Evolutionary conservation across 1,140 invertebrate species (phyloP).

Genomic region (Ruditapes philippinarum): DNA sequence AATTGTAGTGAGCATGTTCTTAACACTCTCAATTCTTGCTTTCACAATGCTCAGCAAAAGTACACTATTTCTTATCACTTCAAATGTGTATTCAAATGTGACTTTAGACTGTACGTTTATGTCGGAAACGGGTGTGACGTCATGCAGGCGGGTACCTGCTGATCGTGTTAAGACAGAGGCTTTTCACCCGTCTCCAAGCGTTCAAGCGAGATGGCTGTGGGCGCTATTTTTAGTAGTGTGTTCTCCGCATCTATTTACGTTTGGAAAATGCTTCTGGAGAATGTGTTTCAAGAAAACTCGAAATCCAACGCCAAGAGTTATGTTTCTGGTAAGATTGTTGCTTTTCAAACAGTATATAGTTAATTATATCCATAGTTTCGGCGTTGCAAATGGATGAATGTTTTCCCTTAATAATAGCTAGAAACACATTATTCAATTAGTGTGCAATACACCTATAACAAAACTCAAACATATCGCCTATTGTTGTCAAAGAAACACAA

Average conservation of each 20-base stretch:
- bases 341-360: too few species aligned
- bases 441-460: too few species aligned
- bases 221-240: conserved; percentile 79
- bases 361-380: too few species aligned
- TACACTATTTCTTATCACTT: conserved; percentile 82
- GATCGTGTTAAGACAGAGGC: conserved; percentile 67
- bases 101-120: conserved; percentile 75
- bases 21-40: conserved; percentile 76
- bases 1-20: conserved; percentile 79
- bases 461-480: too few species aligned
- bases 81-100: conserved; percentile 81
- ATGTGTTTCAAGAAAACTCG: conserved; percentile 82
- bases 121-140: conserved; percentile 67
- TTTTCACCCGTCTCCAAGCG: conserved; percentile 74
- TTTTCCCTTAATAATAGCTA: too few species aligned
- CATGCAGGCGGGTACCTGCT: conserved; percentile 72
- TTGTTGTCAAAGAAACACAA: too few species aligned
- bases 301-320: conserved; percentile 71
- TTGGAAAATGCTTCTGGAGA: conserved; percentile 78
- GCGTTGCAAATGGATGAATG: too few species aligned
- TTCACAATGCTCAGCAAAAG: conserved; percentile 81
- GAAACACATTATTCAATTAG: too few species aligned
- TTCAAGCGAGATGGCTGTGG: conserved; percentile 81
- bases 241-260: conserved; percentile 79
- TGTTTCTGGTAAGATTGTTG: conserved; percentile 74